Percentiles rank a stretch among this genome's conserved stretches.
Conservation (phyloP, 2,113 vertebrate species). For the Acrocephalus kingi region DNA sequence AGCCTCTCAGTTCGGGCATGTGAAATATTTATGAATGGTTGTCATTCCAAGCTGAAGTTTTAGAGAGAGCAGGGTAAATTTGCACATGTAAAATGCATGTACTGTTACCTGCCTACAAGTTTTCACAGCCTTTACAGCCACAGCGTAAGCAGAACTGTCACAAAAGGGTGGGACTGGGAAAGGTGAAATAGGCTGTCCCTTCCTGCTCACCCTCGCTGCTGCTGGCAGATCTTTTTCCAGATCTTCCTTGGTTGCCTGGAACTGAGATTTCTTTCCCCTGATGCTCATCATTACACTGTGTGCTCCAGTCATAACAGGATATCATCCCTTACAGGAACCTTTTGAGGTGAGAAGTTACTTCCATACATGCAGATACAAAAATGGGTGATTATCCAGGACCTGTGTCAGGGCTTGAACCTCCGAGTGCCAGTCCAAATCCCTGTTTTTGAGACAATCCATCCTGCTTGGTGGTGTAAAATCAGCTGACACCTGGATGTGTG, state of each 20-base stretch:
- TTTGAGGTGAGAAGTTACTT: neutral
- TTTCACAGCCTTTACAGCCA: neutral
- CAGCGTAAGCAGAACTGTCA: neutral
- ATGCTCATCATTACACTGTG: neutral
- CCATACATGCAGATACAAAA: neutral
- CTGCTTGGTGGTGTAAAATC: neutral
- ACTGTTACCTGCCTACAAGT: neutral
- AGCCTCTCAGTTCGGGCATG: neutral
- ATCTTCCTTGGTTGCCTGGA: neutral
- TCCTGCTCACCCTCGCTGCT: neutral
- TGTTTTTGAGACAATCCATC: neutral
- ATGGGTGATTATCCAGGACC: neutral
- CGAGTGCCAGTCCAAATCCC: neutral
- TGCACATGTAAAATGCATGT: neutral
- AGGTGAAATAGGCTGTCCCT: neutral
- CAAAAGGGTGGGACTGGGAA: neutral
- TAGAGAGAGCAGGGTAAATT: neutral
- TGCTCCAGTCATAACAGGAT: neutral
- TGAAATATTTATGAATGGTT: neutral
- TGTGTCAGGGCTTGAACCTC: neutral
- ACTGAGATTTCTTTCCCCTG: neutral
- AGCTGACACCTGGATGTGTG: neutral
- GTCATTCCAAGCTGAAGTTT: constrained; percentile 7
- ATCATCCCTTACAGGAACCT: neutral
- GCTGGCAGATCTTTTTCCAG: neutral